A percentile compares a stretch with the other conserved stretches of the same genome.
Evolutionary conservation across 2,797 vertebrate genomes (phyloP).

Genomic region (Coilia nasus): DNA sequence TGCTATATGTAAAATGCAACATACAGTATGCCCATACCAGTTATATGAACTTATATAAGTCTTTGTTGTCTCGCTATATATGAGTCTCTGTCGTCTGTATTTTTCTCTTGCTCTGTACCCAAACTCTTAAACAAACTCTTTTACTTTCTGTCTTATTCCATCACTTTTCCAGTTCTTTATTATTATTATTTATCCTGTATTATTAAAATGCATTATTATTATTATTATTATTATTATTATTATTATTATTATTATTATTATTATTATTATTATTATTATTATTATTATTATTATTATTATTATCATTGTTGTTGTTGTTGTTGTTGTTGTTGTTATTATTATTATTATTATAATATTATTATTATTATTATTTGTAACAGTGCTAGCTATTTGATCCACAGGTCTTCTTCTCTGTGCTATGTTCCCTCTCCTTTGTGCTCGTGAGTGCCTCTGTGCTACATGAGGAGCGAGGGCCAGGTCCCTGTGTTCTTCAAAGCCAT

Average conservation of each 20-base stretch:
- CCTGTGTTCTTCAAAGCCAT: constrained; percentile 66
- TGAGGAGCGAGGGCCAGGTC: constrained; percentile 61
- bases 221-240: neutral
- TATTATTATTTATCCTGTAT: neutral
- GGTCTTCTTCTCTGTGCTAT: constrained; percentile 53
- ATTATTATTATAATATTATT: constrained; percentile 25
- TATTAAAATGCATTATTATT: neutral
- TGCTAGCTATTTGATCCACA: neutral
- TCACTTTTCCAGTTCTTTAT: neutral
- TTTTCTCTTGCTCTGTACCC: neutral
- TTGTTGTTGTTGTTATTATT: no score
- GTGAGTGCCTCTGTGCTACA: constrained; percentile 48
- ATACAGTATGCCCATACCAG: neutral
- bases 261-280: no score
- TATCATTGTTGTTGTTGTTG: no score
- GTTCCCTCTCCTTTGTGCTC: constrained; percentile 23
- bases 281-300: no score
- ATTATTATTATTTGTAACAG: neutral
- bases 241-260: no score
- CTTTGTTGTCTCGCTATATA: neutral
- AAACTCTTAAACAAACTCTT: neutral
- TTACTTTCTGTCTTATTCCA: neutral
- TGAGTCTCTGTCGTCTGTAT: neutral
- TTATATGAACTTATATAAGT: neutral
- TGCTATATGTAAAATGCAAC: neutral